Base-by-base conservation (phyloP, 1,140 invertebrate species). In the Conus betulinus region DNA sequence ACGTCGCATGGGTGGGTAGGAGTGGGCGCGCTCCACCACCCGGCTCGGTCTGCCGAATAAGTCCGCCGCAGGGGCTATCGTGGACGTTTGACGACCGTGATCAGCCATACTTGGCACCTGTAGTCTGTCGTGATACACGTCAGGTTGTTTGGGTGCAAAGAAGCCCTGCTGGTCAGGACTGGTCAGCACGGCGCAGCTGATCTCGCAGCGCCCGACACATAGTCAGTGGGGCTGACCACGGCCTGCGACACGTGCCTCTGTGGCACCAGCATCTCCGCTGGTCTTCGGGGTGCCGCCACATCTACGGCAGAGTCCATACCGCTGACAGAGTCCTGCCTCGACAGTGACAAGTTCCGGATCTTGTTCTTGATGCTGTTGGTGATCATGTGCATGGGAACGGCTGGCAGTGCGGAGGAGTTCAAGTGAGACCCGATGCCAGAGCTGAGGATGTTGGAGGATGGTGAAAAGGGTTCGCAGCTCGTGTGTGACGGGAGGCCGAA, bases 291-390 rank as follows among this genome's bases (percentile, higher is more conserved):
- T 7, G 90, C 89, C 52, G 84, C 89, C 23, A 92, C 81, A 63
- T 93, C 93, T 25, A 93, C 91, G 6, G 92, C 92, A 82, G 93
- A 93, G 81, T 94, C 93, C 63, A 91, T 93, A 88, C 92, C 92
- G 86, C 91, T 90, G 52, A 90, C 87, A 2, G 90, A 88, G 20
- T 94, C 93, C 76, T 93, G 91, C 83, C 93, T 93, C 20, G 90
- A 79, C 51, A 91, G 84, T 84, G 87, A 89, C 67, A 90, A 88
- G 63, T 76, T 88, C 52, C 74, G 85, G 81, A 76, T 88, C 76
- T 87, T 91, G 76, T 74, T 88, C 52, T 87, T n/a, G 25, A 88
- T 25, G 5, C 55, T 88, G 51, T 78, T 84, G 89, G 85, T 88
- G 71, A 53, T 60, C 27, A 89, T 76, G 27, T 92, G 90, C 5